Evolutionary conservation across 2,797 vertebrate genomes (phyloP), one percentile per base, ranked within the genome.

Genomic region (Psittacula derbiana): DNA sequence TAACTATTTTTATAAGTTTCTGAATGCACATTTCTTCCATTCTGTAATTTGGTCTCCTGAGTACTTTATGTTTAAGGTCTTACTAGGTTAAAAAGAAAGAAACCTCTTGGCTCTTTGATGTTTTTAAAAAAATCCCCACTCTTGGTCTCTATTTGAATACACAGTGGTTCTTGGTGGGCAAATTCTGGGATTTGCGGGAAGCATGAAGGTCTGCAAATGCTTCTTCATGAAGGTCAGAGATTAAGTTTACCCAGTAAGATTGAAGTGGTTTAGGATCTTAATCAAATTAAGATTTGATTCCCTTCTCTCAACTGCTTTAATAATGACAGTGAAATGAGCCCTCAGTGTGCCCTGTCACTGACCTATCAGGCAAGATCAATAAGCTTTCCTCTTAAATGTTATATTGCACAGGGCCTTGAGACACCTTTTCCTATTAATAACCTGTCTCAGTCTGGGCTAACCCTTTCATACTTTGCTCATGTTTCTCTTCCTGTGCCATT

Each of bases 101-200:
- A 23, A 28, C 3, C 10, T 28, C 14, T 4, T 31, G 8, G 6
- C 25, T 81, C 16, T 62, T 36, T 49, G 41, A 9, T 50, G 7
- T 14, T 74, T 21, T 73, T 15, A 5, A 19, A 12, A 62, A 58
- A 14, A 0, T 1, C 0, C 3, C 9, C 5, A 4, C 4, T 41
- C 78, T 52, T 50, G 44, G 14, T 38, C 28, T 49, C 23, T 17
- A 6, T 46, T 30, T 84, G 79, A 75, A 67, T 12, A n/a, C 13
- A 13, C 3, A n/a, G 3, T 6, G 4, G 52, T 72, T 67, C 52
- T 62, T 70, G 64, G 20, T 30, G 40, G 55, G 8, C 41, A 33
- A 2, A 7, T 57, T 81, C 49, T 38, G 50, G 41, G 38, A 41
- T 66, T 28, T 76, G 21, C n/a, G 13, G 49, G 28, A 74, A 86